Percentiles rank a stretch among this genome's conserved stretches.
phyloP scores from a whole-genome alignment of 2,888 invertebrate genomes.

The Chironomus riparius region DNA sequence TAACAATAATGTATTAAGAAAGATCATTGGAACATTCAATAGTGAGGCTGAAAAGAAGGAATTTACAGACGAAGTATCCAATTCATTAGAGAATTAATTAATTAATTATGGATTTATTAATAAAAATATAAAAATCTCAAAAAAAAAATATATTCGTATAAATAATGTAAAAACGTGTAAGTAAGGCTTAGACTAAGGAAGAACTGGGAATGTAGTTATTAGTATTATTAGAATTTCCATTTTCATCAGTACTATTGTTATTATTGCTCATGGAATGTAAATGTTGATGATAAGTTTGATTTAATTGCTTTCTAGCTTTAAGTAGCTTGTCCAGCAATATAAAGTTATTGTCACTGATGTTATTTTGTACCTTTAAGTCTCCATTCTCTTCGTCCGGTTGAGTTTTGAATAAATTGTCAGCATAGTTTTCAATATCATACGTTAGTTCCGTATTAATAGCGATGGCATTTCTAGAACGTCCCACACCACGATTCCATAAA shows the following conservation, averaged over 20 bases:
- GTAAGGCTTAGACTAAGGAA: neutral
- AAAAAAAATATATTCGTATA: neutral
- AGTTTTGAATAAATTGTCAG: neutral
- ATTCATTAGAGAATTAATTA: neutral
- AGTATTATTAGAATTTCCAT: neutral
- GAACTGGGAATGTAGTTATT: neutral
- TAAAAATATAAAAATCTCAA: neutral
- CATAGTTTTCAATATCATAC: constrained; percentile 11
- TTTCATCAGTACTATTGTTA: neutral
- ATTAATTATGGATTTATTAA: neutral
- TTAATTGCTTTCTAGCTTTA: constrained; percentile 10
- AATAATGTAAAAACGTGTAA: neutral
- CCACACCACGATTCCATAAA: neutral
- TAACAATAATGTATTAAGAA: constrained; percentile 56
- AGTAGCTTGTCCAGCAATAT: constrained; percentile 7
- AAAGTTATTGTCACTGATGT: constrained; percentile 3
- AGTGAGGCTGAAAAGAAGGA: constrained; percentile 53
- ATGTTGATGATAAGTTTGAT: constrained; percentile 19
- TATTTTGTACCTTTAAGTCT: neutral
- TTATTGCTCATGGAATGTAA: neutral
- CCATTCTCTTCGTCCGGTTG: neutral
- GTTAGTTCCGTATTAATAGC: neutral
- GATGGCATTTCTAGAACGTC: neutral
- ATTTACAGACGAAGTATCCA: constrained; percentile 37
- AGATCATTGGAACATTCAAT: constrained; percentile 51